Evolutionary conservation across 2,888 invertebrate genomes (phyloP).

Genomic region (Aspidapion aeneum): DNA sequence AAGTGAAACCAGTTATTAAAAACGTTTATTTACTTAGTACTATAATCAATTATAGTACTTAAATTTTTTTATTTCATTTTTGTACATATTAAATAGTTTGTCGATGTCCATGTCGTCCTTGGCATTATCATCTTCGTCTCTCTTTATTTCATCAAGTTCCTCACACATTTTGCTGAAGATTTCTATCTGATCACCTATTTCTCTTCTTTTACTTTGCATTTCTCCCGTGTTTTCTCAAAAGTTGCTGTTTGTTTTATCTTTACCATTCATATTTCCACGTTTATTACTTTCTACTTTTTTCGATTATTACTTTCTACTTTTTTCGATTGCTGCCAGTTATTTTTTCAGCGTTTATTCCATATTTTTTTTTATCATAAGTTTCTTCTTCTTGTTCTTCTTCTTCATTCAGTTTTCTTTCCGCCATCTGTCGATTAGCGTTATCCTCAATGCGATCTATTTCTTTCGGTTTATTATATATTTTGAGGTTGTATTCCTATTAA

Average conservation of each 20-base stretch:
- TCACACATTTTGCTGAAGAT: not conserved
- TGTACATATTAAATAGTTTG: not conserved
- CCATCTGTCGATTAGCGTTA: too few species aligned
- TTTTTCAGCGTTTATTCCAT: too few species aligned
- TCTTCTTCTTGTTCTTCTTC: too few species aligned
- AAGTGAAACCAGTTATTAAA: not conserved
- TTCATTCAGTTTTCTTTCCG: too few species aligned
- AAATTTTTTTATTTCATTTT: not conserved
- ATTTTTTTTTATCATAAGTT: too few species aligned
- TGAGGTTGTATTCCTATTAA: too few species aligned
- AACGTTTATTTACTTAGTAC: not conserved
- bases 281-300: not conserved
- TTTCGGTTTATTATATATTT: too few species aligned
- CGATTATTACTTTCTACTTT: too few species aligned
- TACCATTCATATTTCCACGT: not conserved
- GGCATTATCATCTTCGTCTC: not conserved
- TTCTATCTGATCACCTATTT: not conserved
- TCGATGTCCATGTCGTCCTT: not conserved
- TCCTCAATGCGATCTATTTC: too few species aligned
- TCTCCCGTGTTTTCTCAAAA: not conserved
- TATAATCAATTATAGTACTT: not conserved
- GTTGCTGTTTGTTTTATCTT: not conserved
- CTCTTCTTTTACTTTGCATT: not conserved
- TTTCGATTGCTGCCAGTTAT: too few species aligned
- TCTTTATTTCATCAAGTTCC: not conserved